Evolutionary conservation across 2,888 invertebrate species (phyloP), one percentile per base, ranked within the genome.

Genomic region (Sympetrum striolatum): DNA sequence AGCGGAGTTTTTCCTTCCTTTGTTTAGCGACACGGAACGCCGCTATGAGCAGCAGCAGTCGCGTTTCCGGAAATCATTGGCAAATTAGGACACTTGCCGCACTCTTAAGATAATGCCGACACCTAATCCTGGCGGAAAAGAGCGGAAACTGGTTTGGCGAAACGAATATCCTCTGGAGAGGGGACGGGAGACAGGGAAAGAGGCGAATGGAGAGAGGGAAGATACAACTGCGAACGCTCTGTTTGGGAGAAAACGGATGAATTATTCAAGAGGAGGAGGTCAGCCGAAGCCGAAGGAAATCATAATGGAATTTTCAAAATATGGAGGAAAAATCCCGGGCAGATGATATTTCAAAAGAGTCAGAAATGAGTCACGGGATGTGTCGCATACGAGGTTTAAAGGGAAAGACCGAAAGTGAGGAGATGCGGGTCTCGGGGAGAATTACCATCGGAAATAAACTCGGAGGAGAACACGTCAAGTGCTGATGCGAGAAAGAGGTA

Each of bases 241-340:
- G 3, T 39, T 48, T 48, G n/a, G 25, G 22, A 64, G 60, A 18
- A 18, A 3, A 60, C 35, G 22, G 60, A 22, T 86, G 86, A 86
- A 86, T 86, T 58, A 86, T 86, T 86, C 64, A 58, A n/a, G 14
- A 53, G 60, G 60, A 86, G 86, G 82, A 82, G 82, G 82, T 82
- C 58, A 82, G 60, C 64, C 58, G 86, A 60, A 86, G 86, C 82
- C 58, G 58, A 82, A 86, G 37, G 86, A 86, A 86, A 86, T 86
- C 86, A 37, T 64, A 86, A 86, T 86, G 86, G 86, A 86, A 86
- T 86, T 82, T 86, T 86, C 60, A 86, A 86, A 86, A 86, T 60
- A 39, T 60, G 86, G 82, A 12, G 53, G 35, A 25, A 82, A 82
- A 35, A 58, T 31, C 31, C 6, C 35, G 86, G 35, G 31, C 53